Evolutionary conservation across 2,113 vertebrate species (phyloP), one percentile per base, ranked within the genome.

Genomic region (Columba livia): DNA sequence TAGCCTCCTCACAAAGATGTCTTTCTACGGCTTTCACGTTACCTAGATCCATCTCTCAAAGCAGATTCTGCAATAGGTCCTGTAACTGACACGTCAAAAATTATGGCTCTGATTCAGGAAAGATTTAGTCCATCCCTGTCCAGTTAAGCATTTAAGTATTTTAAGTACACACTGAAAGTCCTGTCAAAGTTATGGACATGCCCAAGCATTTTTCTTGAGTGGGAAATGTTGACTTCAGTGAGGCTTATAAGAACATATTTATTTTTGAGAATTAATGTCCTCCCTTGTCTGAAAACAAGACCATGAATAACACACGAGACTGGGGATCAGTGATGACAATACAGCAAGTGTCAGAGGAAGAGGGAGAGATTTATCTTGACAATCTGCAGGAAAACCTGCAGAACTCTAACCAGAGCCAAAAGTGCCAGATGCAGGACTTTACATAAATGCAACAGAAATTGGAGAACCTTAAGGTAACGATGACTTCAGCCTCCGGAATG

Each of bases 71-170:
- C 85, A 91, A 85, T 15, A 74, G 78, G 34, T 70, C 14, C 0
- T 38, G n/a, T 48, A 95, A 88, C 28, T 82, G 78, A 71, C 54
- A 72, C 36, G 77, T 67, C 79, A 83, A 54, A 94, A 93, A 88
- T 85, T 61, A 96, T 34, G 47, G 36, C 67, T 91, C 40, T 38
- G 58, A 88, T 77, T 88, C 82, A 90, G 79, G 75, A 91, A 96
- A 91, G 42, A 65, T 51, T 94, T 88, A 83, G 85, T 58, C 71
- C 74, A 83, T 73, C 31, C 23, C 36, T 54, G 53, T 60, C 54
- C n/a, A 62, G 79, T 85, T 80, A 93, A 91, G 71, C 60, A 74
- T 48, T 86, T 72, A 89, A 94, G 53, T 61, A 77, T 92, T 93
- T 90, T 84, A 92, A 95, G 72, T 60, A 90, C 50, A 89, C 50